phyloP scores from a whole-genome alignment of 2,797 vertebrate genomes.

The Micrastur ruficollis region DNA sequence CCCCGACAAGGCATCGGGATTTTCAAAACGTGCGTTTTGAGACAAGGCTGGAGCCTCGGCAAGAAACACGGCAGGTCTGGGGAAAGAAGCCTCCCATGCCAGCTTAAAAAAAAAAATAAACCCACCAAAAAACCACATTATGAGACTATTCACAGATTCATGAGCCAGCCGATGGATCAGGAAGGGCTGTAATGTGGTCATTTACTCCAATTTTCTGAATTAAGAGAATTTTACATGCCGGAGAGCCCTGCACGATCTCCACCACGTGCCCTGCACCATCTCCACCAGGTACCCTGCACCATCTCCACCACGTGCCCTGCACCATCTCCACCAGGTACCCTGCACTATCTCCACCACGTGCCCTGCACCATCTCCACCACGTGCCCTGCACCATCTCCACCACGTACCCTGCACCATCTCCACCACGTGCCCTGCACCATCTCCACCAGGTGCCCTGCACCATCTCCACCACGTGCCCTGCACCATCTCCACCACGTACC shows the following conservation, averaged over 20 bases:
- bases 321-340: too few species aligned
- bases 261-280: not conserved
- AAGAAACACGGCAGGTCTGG: not conserved
- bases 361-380: too few species aligned
- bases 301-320: too few species aligned
- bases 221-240: not conserved
- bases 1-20: not conserved
- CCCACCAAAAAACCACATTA: not conserved
- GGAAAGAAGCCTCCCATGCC: fast-evolving
- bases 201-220: not conserved
- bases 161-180: fast-evolving
- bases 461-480: too few species aligned
- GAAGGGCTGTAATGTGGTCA: not conserved
- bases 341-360: too few species aligned
- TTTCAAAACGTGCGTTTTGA: not conserved
- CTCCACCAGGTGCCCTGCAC: too few species aligned
- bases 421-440: too few species aligned
- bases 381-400: too few species aligned
- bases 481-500: too few species aligned
- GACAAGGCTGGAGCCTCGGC: not conserved
- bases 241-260: not conserved
- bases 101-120: not conserved
- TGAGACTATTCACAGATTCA: not conserved
- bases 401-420: too few species aligned
- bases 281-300: not conserved